Conservation (phyloP, 2,113 vertebrate species). For the Microcebus murinus region DNA sequence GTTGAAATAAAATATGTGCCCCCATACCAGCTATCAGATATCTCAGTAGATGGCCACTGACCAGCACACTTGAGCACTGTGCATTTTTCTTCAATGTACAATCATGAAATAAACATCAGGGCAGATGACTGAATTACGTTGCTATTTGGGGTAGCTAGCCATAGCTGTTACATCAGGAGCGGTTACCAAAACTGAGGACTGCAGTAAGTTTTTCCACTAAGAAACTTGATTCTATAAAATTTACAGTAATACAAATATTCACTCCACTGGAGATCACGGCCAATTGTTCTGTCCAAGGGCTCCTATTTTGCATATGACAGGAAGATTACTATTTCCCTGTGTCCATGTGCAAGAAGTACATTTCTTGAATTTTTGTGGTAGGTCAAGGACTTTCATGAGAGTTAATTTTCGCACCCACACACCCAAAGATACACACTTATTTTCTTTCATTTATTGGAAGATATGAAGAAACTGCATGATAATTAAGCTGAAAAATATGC, state of each 20-base stretch:
- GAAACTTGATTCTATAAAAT: conserved; percentile 42
- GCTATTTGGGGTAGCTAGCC: neutral
- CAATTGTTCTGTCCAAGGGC: neutral
- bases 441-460: conserved; percentile 52
- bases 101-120: neutral
- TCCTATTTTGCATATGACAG: neutral
- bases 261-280: neutral
- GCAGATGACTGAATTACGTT: neutral
- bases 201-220: conserved; percentile 3
- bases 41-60: neutral
- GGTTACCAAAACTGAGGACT: neutral
- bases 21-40: neutral
- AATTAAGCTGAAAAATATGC: conserved; percentile 50
- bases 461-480: conserved; percentile 36
- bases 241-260: neutral
- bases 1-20: neutral
- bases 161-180: neutral
- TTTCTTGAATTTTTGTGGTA: conserved; percentile 56
- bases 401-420: neutral
- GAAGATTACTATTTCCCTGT: neutral
- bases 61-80: neutral
- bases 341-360: neutral
- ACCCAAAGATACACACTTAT: neutral
- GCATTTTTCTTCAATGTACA: neutral
- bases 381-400: conserved; percentile 5